Percentiles rank a stretch among this genome's conserved stretches.
Evolutionary conservation across 2,888 invertebrate genomes (phyloP).

Genomic region (Schrankia costaestrigalis): DNA sequence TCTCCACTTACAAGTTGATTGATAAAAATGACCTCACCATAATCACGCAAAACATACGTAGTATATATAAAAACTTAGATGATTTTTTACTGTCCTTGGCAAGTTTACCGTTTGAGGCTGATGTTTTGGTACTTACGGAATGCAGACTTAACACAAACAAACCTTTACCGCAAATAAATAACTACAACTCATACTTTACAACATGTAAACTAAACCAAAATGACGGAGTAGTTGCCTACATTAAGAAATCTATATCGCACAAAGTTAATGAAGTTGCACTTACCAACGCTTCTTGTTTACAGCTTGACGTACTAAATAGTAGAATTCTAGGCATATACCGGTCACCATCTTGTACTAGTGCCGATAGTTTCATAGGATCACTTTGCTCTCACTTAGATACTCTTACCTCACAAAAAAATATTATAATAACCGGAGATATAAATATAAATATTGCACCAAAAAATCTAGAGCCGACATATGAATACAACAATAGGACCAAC

Average conservation of each 20-base stretch:
- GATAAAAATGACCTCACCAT: neutral
- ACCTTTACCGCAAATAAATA: slow-evolving; percentile 12
- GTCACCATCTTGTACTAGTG: too few species aligned
- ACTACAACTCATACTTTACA: slow-evolving; percentile 7
- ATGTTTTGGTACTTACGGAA: too few species aligned
- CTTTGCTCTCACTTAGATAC: slow-evolving; percentile 16
- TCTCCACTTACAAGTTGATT: neutral
- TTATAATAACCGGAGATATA: slow-evolving; percentile 27
- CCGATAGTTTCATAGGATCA: slow-evolving; percentile 17
- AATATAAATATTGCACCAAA: slow-evolving; percentile 24
- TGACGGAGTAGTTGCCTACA: slow-evolving; percentile 14
- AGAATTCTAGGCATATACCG: slow-evolving; percentile 25
- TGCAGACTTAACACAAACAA: slow-evolving; percentile 9
- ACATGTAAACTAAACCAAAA: neutral
- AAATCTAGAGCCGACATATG: slow-evolving; percentile 10
- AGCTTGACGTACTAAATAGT: slow-evolving; percentile 9
- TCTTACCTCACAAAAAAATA: too few species aligned
- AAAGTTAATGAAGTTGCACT: slow-evolving; percentile 11
- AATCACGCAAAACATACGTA: neutral
- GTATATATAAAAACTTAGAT: too few species aligned
- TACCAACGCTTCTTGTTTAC: slow-evolving; percentile 14
- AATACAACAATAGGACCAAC: slow-evolving; percentile 21
- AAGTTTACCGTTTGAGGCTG: too few species aligned
- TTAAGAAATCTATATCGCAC: slow-evolving; percentile 6
- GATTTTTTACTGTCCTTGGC: too few species aligned